A percentile compares a stretch with the other conserved stretches of the same genome.
phyloP scores from a whole-genome alignment of 2,113 vertebrate species.

The Myiopsitta monachus region DNA sequence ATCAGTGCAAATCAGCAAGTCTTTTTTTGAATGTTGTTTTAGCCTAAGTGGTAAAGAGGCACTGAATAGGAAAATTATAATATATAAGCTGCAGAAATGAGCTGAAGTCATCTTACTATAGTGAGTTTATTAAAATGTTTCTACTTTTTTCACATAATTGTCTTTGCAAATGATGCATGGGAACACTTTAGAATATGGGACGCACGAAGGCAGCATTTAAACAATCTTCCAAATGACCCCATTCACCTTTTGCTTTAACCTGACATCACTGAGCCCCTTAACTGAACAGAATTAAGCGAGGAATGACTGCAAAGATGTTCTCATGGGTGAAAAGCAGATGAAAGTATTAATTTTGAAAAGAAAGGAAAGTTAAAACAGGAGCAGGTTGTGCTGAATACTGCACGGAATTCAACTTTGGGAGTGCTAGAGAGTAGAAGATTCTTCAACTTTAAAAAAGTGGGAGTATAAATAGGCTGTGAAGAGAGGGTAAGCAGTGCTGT shows the following conservation, averaged over 20 bases:
- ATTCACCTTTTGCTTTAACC: slow-evolving; percentile 7
- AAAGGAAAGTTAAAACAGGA: not conserved
- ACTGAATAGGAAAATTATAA: not conserved
- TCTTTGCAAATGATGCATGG: not conserved
- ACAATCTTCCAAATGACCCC: not conserved
- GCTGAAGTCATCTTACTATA: not conserved
- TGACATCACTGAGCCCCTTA: not conserved
- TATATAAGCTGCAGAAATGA: not conserved
- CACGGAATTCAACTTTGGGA: not conserved
- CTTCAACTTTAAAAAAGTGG: not conserved
- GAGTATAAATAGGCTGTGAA: slow-evolving; percentile 23
- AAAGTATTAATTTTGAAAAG: slow-evolving; percentile 21
- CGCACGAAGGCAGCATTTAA: not conserved
- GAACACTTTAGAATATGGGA: not conserved
- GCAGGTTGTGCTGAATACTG: slow-evolving; percentile 26
- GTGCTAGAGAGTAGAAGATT: not conserved
- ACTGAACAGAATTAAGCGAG: not conserved
- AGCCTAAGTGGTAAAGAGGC: not conserved
- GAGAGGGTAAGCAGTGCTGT: slow-evolving; percentile 8
- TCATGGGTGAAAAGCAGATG: slow-evolving; percentile 5
- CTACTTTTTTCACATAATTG: not conserved
- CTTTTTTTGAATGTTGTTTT: not conserved
- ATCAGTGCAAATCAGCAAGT: not conserved
- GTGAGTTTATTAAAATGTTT: not conserved
- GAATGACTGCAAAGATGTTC: not conserved